Base-by-base conservation (phyloP, 2,797 vertebrate genomes). In the Lacerta agilis region DNA sequence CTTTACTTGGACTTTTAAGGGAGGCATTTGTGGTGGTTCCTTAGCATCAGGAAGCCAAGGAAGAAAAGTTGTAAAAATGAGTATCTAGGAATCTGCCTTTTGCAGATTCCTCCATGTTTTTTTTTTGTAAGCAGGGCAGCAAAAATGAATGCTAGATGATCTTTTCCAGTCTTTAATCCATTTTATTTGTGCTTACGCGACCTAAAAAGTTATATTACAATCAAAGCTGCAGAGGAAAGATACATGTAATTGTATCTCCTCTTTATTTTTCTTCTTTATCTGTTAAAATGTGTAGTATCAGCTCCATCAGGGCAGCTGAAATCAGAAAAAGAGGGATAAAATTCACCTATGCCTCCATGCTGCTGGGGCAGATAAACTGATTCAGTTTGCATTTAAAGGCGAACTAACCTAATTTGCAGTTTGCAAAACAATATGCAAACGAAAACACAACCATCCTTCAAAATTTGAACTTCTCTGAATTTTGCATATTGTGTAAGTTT, bases 151-250 rank as follows among this genome's bases (percentile, higher is more conserved):
- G 83, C 10, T 64, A 79, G 36, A 85, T 83, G 88, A 13, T 36
- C 11, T 89, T 92, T 94, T 89, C 80, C 78, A 94, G 93, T 72
- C 43, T 91, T 81, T 90, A 73, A 61, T 88, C 92, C 88, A 18
- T 78, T 92, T 93, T 91, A 89, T 90, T 91, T 93, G 86, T 0
- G 0, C 84, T 89, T 84, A 43, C 86, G 93, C 87, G 86, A 20
- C 18, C 83, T 83, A 87, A 76, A 79, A 83, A 86, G n/a, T 69
- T 85, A 81, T 90, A 33, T 80, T 88, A 94, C 86, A 94, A 92
- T 87, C 91, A 95, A 89, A 8, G 20, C 11, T 76, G 41, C 9
- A 27, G 75, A 25, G 72, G 72, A 38, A 38, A 38, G 2, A 75
- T 23, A 6, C 18, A 33, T 38, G 36, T 41, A 75, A 75, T 5